Base-by-base conservation (phyloP, 2,888 invertebrate genomes). In the Saturnia japonica region DNA sequence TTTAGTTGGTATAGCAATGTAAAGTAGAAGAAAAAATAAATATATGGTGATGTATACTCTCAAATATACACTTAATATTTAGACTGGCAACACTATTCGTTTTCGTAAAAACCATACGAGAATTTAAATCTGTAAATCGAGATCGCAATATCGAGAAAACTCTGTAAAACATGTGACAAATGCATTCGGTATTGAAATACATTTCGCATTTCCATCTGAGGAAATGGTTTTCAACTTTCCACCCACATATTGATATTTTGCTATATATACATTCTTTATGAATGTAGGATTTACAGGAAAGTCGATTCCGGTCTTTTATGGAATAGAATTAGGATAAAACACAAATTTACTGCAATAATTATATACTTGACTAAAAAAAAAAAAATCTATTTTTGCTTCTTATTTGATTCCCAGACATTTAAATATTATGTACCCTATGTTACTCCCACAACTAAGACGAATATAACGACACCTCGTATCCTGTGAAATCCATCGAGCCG, bases 161-260 rank as follows among this genome's bases (percentile, higher is more conserved):
- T 40, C 25, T 40, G 40, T n/a, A 40, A 64, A 64, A 64, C 64
- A 64, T 40, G 64, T 40, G 64, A 64, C 64, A 64, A 64, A 64
- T 64, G 64, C 64, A 64, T 64, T 64, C 64, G 2, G n/a, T n/a
- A 40, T 40, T 64, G 34, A 19, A 40, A 64, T 40, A 64, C 64
- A 64, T 64, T 64, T 64, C 64, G 22, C 19, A n/a, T 64, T 64
- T 64, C 40, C 64, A 40, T 40, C 64, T 40, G 40, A 64, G 64
- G 64, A 64, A 64, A 64, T 64, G 64, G 19, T 64, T 64, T 64
- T 64, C 40, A 34, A 64, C 34, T 64, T 40, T 40, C 19, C 64
- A n/a, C 64, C 64, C n/a, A n/a, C 64, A 40, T 64, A 64, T 64
- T 64, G 57, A 25, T 60, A 60, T 64, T 64, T 64, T 40, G 40